A percentile compares a stretch with the other conserved stretches of the same genome.
Evolutionary conservation across 2,888 invertebrate genomes (phyloP).

Genomic region (Parasteatoda lunata): DNA sequence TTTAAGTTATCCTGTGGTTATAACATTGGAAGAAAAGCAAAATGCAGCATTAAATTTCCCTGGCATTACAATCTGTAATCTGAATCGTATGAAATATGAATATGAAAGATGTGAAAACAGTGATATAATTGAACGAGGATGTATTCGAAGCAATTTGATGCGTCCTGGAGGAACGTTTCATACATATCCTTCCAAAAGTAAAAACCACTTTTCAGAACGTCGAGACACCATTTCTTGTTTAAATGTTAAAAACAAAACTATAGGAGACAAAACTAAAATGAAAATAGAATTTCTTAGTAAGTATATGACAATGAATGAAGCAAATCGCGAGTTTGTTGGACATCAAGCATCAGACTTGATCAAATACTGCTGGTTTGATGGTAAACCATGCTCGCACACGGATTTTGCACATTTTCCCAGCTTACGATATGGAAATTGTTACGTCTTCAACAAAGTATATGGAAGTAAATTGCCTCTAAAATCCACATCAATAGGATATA

Average conservation of each 20-base stretch:
- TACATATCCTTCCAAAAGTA: no score
- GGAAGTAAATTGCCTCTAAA: neutral
- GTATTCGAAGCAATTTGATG: no score
- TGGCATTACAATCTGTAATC: constrained; percentile 2
- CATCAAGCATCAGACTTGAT: constrained; percentile 4
- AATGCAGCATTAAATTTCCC: neutral
- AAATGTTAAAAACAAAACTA: no score
- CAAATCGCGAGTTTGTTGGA: neutral
- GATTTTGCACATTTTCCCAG: constrained; percentile 22
- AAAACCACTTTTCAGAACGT: no score
- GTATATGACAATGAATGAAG: neutral
- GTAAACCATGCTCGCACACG: neutral
- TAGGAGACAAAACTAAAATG: no score
- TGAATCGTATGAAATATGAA: neutral
- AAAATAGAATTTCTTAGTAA: neutral
- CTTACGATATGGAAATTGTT: constrained; percentile 52
- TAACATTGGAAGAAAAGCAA: no score
- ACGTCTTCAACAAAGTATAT: constrained; percentile 14
- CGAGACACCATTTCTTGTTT: no score
- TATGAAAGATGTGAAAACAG: neutral
- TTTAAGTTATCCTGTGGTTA: no score
- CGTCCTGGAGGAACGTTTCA: no score
- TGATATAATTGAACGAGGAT: no score
- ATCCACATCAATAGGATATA: neutral
- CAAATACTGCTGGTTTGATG: constrained; percentile 21